Conservation (phyloP, 2,888 invertebrate genomes). For the Drosophila cognata region DNA sequence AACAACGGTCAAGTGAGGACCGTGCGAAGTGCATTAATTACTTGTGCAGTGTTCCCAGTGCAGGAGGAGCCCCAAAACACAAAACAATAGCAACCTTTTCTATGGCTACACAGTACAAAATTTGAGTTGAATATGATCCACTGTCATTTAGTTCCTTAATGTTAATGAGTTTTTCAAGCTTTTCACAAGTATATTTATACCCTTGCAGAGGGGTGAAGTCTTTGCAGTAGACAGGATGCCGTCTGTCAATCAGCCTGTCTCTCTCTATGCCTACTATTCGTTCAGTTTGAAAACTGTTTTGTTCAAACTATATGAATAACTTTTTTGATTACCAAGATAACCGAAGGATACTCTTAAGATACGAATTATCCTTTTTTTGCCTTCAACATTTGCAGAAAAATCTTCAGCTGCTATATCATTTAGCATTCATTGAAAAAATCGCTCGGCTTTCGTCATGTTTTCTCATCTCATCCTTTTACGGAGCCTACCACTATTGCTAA, state of each 20-base stretch:
- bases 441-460: neutral
- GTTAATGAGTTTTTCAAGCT: neutral
- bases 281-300: neutral
- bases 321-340: neutral
- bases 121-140: neutral
- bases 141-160: neutral
- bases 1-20: slow-evolving; percentile 63
- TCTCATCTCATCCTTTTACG: neutral
- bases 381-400: neutral
- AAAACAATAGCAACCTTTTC: slow-evolving; percentile 2
- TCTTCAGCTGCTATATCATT: neutral
- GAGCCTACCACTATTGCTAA: neutral
- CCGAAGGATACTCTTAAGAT: neutral
- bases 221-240: neutral
- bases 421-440: neutral
- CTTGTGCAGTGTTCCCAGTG: slow-evolving; percentile 53
- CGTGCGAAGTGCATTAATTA: slow-evolving; percentile 68
- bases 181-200: neutral
- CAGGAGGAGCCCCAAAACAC: slow-evolving; percentile 13
- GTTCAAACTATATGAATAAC: neutral
- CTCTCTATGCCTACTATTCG: neutral
- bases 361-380: neutral
- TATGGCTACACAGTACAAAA: slow-evolving; percentile 1
- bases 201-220: neutral
- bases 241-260: neutral